phyloP scores from a whole-genome alignment of 2,113 vertebrate genomes.

The Syrmaticus mikado region DNA sequence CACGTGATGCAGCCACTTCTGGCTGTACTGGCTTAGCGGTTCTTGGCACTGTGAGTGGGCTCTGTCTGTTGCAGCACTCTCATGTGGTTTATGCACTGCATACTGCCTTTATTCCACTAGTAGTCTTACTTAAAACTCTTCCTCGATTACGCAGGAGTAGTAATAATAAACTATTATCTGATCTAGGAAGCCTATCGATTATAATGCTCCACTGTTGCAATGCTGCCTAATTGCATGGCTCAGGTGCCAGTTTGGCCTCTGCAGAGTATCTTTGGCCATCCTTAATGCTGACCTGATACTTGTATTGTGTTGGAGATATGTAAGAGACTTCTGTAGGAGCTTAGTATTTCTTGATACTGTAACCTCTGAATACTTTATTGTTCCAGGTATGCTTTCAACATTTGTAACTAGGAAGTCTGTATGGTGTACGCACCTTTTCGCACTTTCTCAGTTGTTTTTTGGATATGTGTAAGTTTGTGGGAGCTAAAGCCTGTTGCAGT shows the following conservation, averaged over 20 bases:
- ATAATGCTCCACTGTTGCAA: not conserved
- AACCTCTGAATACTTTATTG: not conserved
- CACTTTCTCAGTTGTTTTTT: not conserved
- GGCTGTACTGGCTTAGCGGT: not conserved
- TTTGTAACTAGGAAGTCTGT: not conserved
- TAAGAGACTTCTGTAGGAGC: not conserved
- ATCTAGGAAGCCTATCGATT: not conserved
- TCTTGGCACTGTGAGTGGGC: not conserved
- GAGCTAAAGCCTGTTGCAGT: not conserved
- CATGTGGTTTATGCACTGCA: not conserved
- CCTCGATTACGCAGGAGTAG: fast-evolving
- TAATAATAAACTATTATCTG: not conserved
- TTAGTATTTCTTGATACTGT: not conserved
- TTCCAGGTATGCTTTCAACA: not conserved
- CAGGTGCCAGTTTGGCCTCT: not conserved
- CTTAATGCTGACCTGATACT: not conserved
- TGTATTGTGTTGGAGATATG: not conserved
- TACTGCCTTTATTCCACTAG: not conserved
- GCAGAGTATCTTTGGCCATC: not conserved
- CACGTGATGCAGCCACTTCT: not conserved
- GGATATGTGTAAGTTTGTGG: not conserved
- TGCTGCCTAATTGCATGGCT: not conserved
- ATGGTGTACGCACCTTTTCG: fast-evolving
- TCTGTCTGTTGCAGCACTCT: fast-evolving
- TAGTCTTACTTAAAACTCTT: not conserved